Base-by-base conservation (phyloP, 2,113 vertebrate species). In the Pseudorasbora parva region DNA sequence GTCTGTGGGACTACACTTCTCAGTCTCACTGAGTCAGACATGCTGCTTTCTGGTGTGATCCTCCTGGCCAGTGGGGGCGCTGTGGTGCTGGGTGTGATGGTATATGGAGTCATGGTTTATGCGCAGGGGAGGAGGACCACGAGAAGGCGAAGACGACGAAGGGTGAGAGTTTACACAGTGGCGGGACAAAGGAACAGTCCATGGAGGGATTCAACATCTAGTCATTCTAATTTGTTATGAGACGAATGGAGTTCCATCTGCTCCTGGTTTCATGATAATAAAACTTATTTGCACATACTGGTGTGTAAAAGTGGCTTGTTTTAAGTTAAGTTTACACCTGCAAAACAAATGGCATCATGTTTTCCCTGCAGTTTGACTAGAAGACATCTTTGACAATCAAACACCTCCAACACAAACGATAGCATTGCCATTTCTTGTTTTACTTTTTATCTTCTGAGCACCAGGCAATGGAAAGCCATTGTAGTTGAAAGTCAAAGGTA, bases 141-240 rank as follows among this genome's bases (percentile, higher is more conserved):
- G 59, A 88, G 78, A 33, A 81, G 74, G 76, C 88, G 66, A 77
- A 82, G 87, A 88, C 86, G 10, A 84, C 87, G 25, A 27, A 83
- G 88, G 64, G 92, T 91, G 4, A 86, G 87, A 73, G 85, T 98
- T 84, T 97, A 96, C 91, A 96, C 93, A 75, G 94, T 98, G 90
- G 94, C 96, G 0, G 94, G 94, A 84, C 94, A 84, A 85, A 89
- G 94, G 2, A 74, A 87, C 11, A 91, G 92, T 0, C 89, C 89
- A 77, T 87, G 91, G 88, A 87, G 95, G 0, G 95, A 95, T 84
- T 92, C 94, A 11, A 95, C 95, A 4, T 95, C 95, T 62, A 97
- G 97, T 92, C 95, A 97, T 80, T 95, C 94, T 81, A 96, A 94
- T 88, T 94, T 98, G 37, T 95, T 98, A 88, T 21, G 19, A 68